phyloP scores from a whole-genome alignment of 2,888 invertebrate species.

The Drosophila mettleri region DNA sequence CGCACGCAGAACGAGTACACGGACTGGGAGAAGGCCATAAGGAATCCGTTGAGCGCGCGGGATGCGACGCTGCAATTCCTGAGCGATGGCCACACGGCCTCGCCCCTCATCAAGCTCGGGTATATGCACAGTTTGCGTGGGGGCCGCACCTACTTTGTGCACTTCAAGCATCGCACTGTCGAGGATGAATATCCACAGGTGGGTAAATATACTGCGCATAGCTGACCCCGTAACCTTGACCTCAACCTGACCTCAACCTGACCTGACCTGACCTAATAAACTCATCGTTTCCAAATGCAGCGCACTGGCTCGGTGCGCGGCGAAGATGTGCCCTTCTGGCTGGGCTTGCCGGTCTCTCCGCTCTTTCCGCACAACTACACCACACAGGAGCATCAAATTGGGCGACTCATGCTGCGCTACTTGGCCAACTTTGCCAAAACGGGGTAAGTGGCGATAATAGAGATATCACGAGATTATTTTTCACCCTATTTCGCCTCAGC shows the following conservation, averaged over 20 bases:
- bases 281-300: constrained; percentile 85
- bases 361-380: constrained; percentile 92
- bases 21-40: constrained; percentile 96
- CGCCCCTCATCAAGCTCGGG: constrained; percentile 92
- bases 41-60: constrained; percentile 93
- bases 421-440: constrained; percentile 94
- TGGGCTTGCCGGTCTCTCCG: constrained; percentile 91
- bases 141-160: constrained; percentile 93
- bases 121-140: constrained; percentile 92
- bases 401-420: constrained; percentile 92
- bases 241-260: constrained; percentile 1
- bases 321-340: constrained; percentile 93
- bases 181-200: constrained; percentile 93
- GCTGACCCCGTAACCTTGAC: constrained; percentile 18
- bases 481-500: constrained; percentile 45
- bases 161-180: constrained; percentile 94
- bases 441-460: constrained; percentile 88
- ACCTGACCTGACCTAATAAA: constrained; percentile 1
- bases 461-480: neutral
- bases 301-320: constrained; percentile 93
- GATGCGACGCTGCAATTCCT: constrained; percentile 94
- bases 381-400: constrained; percentile 90
- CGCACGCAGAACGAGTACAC: constrained; percentile 94
- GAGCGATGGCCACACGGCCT: constrained; percentile 96
- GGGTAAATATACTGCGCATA: constrained; percentile 53